A percentile compares a stretch with the other conserved stretches of the same genome.
phyloP scores from a whole-genome alignment of 1,140 invertebrate species.

The Eufriesea mexicana region DNA sequence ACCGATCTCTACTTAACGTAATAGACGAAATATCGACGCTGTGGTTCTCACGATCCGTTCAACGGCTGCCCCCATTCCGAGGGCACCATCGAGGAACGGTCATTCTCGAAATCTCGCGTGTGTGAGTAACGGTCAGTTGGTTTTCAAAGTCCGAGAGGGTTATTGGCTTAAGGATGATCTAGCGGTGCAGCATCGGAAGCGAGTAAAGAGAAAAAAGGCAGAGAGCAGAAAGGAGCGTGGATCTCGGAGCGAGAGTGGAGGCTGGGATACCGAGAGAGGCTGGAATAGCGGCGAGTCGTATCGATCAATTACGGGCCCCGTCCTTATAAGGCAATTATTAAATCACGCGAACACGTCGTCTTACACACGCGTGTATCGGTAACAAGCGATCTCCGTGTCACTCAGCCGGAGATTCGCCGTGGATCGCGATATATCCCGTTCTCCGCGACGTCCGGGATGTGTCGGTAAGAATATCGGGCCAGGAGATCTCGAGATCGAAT shows the following conservation, averaged over 20 bases:
- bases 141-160: not conserved
- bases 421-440: conserved; percentile 32
- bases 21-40: too few relatives aligned
- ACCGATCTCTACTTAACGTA: too few relatives aligned
- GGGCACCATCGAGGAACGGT: too few relatives aligned
- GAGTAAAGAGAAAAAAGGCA: not conserved
- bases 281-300: conserved; percentile 40
- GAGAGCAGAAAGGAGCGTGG: not conserved
- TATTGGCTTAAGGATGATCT: conserved; percentile 37
- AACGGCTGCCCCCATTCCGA: too few relatives aligned
- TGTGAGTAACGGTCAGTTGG: not conserved
- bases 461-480: conserved; percentile 37
- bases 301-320: conserved; percentile 52
- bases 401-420: conserved; percentile 20
- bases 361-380: conserved; percentile 52
- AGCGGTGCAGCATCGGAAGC: conserved; percentile 25
- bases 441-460: conserved; percentile 33
- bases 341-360: conserved; percentile 57
- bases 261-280: not conserved
- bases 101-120: not conserved
- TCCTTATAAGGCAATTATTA: conserved; percentile 56
- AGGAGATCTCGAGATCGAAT: conserved; percentile 40
- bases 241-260: not conserved
- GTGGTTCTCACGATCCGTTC: not conserved
- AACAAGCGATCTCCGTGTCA: conserved; percentile 55